Percentiles rank a stretch among this genome's conserved stretches.
Evolutionary conservation across 2,797 vertebrate genomes (phyloP).

Genomic region (Megaceryle alcyon): DNA sequence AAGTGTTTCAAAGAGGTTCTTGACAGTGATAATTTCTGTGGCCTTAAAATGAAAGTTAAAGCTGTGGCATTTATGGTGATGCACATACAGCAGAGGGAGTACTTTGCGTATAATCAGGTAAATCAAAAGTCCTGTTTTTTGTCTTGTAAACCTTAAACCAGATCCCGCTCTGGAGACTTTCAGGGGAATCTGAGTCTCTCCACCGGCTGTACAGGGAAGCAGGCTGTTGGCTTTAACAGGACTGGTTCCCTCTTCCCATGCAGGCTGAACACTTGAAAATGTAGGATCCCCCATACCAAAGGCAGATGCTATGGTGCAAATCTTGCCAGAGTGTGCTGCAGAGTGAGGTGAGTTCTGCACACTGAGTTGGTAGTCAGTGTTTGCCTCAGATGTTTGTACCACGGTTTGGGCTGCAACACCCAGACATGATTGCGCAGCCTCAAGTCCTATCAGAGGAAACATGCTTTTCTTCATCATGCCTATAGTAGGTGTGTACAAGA

Average conservation of each 20-base stretch:
- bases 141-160: not conserved
- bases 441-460: not conserved
- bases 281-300: not conserved
- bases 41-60: not conserved
- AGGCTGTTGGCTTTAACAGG: not conserved
- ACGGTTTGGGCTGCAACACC: not conserved
- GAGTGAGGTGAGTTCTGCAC: not conserved
- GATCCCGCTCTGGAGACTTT: not conserved
- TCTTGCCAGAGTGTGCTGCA: not conserved
- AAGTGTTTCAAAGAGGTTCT: not conserved
- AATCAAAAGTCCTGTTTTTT: not conserved
- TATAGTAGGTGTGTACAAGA: not conserved
- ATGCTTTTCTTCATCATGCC: not conserved
- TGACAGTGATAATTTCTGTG: not conserved
- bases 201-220: not conserved
- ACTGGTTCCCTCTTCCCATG: not conserved
- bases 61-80: not conserved
- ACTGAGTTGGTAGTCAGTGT: not conserved
- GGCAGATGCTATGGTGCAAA: not conserved
- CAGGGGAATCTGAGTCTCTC: not conserved
- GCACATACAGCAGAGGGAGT: not conserved
- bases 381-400: not conserved
- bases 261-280: not conserved
- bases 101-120: not conserved
- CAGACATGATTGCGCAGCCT: not conserved